Evolutionary conservation across 2,113 vertebrate genomes (phyloP).

Genomic region (Paramormyrops kingsleyae): DNA sequence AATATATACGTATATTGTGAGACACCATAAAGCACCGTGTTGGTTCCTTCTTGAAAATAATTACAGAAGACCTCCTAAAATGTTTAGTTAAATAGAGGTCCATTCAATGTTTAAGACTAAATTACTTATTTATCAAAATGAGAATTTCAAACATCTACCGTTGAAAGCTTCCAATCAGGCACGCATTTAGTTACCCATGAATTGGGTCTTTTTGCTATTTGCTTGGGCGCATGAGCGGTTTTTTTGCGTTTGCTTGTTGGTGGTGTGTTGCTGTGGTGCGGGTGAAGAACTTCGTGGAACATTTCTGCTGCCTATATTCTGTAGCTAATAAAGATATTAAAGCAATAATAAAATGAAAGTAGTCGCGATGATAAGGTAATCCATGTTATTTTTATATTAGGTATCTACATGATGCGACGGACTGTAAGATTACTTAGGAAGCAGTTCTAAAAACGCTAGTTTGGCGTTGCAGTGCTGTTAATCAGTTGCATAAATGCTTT

Average conservation of each 20-base stretch:
- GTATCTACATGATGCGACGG: background rate
- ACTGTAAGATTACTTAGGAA: background rate
- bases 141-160: background rate
- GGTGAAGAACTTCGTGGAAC: background rate
- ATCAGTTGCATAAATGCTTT: background rate
- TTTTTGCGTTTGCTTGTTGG: background rate
- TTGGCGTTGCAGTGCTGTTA: background rate
- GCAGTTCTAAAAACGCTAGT: background rate
- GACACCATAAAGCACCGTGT: background rate
- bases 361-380: slow-evolving; percentile 67
- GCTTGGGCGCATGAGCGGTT: background rate
- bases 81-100: background rate
- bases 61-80: background rate
- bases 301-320: background rate
- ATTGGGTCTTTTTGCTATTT: background rate
- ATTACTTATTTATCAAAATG: background rate
- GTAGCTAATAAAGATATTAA: background rate
- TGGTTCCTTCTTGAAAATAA: background rate
- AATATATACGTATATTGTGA: background rate
- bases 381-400: background rate
- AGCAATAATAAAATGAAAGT: slow-evolving; percentile 56
- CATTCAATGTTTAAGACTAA: background rate
- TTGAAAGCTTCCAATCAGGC: background rate
- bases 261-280: background rate
- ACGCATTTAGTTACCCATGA: background rate